phyloP scores from a whole-genome alignment of 2,797 vertebrate genomes.

The Phataginus tricuspis region DNA sequence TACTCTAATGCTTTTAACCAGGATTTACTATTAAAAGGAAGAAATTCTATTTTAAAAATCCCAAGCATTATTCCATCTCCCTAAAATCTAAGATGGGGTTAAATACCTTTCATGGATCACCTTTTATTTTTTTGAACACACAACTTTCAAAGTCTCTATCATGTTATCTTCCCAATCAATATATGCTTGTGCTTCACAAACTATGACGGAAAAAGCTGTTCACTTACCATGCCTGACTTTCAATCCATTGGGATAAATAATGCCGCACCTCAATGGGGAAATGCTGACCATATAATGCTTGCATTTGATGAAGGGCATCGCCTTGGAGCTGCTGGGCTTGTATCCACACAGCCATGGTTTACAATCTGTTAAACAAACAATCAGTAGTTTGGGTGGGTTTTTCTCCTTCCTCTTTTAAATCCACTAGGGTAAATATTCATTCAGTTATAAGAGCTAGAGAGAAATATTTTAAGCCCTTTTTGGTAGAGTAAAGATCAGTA shows the following conservation, averaged over 20 bases:
- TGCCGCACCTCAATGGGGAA: slow-evolving; percentile 99
- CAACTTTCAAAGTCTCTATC: background rate
- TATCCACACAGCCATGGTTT: slow-evolving; percentile 96
- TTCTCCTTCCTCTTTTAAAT: background rate
- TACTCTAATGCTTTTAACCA: background rate
- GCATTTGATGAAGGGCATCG: slow-evolving; percentile 97
- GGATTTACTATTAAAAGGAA: background rate
- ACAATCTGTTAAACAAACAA: slow-evolving; percentile 82
- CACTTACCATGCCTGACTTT: slow-evolving; percentile 93
- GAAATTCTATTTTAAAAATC: background rate
- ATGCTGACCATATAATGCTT: slow-evolving; percentile 97
- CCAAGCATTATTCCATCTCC: background rate
- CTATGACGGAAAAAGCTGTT: background rate
- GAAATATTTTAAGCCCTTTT: background rate
- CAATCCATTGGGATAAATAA: slow-evolving; percentile 96
- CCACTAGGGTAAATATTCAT: background rate
- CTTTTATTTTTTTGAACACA: background rate
- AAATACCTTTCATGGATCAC: background rate
- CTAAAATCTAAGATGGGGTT: background rate
- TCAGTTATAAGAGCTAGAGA: background rate
- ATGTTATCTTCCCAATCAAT: background rate
- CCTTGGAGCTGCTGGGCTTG: slow-evolving; percentile 98
- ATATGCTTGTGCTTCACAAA: background rate
- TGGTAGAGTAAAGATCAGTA: background rate
- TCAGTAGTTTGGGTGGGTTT: background rate